These are phyloP conservation scores for Zygogramma bicolorata DNA, from an alignment of 2,888 invertebrate genomes.

Conservation along the genomic window DNA sequence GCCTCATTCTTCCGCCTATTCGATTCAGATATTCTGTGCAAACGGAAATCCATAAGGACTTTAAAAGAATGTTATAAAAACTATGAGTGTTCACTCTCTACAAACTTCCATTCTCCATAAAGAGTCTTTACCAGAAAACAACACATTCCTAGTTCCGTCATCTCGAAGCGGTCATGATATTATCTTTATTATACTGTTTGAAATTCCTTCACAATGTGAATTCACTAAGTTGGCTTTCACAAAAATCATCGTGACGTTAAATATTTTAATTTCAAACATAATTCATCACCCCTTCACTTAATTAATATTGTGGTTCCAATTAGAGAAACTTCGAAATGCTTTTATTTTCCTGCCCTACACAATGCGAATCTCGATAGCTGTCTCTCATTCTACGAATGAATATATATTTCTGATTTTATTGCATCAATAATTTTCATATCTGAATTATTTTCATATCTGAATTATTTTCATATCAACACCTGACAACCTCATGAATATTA, in stretches of 20 bases:
- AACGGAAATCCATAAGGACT: too few species aligned
- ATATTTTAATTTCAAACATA: conserved; percentile 46
- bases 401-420: conserved; percentile 19
- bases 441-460: conserved; percentile 48
- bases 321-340: conserved; percentile 32
- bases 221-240: conserved; percentile 47
- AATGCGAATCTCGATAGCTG: not conserved
- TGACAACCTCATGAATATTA: conserved; percentile 53
- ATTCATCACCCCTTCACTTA: conserved; percentile 43
- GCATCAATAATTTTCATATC: conserved; percentile 51
- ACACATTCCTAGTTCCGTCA: conserved; percentile 48
- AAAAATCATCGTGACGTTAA: conserved; percentile 45
- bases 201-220: conserved; percentile 50
- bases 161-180: conserved; percentile 57
- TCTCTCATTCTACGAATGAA: not conserved
- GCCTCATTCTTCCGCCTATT: too few species aligned
- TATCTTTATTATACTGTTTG: conserved; percentile 58
- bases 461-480: too few species aligned
- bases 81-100: too few species aligned
- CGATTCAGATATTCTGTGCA: too few species aligned
- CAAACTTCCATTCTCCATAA: too few species aligned
- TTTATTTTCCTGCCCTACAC: conserved; percentile 18
- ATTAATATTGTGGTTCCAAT: conserved; percentile 44
- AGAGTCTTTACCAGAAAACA: conserved; percentile 25
- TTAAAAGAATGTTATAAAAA: too few species aligned